A percentile compares a stretch with the other conserved stretches of the same genome.
Conservation (phyloP, 2,888 invertebrate species). For the Diploptera punctata region DNA sequence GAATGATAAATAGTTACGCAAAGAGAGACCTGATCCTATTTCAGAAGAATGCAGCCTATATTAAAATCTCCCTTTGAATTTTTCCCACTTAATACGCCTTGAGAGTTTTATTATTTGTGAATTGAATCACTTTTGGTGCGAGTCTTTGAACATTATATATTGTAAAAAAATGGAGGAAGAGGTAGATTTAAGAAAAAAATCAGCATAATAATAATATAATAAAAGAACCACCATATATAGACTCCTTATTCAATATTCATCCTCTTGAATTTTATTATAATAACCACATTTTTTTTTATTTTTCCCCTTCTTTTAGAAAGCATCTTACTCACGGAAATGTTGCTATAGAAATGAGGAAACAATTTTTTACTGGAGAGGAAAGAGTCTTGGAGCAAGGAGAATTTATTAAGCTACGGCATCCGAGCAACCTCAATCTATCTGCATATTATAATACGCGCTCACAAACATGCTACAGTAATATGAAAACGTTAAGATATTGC, state of each 20-base stretch:
- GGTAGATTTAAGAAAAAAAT: slow-evolving; percentile 16
- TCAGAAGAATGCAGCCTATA: no score
- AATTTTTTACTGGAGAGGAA: not conserved
- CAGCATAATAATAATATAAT: slow-evolving; percentile 15
- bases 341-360: slow-evolving; percentile 14
- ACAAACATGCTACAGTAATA: slow-evolving; percentile 1
- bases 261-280: slow-evolving; percentile 26
- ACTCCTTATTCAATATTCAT: slow-evolving; percentile 31
- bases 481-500: slow-evolving; percentile 13
- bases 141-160: not conserved
- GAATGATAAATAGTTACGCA: no score
- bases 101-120: not conserved
- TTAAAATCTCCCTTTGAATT: no score
- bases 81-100: not conserved
- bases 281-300: slow-evolving; percentile 11
- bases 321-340: slow-evolving; percentile 2
- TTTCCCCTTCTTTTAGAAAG: not conserved
- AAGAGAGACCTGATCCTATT: no score
- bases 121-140: slow-evolving; percentile 5
- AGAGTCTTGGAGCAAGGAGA: not conserved
- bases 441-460: slow-evolving; percentile 7
- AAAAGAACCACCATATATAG: slow-evolving; percentile 23
- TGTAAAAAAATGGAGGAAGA: not conserved
- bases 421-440: not conserved
- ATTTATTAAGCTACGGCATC: slow-evolving; percentile 17